Base-by-base conservation (phyloP, 2,113 vertebrate genomes). In the Polyodon spathula region DNA sequence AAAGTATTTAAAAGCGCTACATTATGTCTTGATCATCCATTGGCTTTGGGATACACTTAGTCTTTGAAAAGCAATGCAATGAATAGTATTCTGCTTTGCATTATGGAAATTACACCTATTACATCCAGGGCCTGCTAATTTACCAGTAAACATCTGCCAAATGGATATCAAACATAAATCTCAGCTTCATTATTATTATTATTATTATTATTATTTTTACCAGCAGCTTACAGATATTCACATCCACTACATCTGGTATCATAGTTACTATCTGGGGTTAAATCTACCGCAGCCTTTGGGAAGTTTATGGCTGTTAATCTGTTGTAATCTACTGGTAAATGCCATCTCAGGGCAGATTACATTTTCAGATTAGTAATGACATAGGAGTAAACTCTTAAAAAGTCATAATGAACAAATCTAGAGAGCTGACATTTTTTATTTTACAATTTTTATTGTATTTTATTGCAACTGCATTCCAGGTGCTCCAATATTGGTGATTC, bases 301-400 rank as follows among this genome's bases (percentile, higher is more conserved):
- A 73, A 81, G 79, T 56, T 87, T 85, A 85, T 66, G 72, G 76
- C 71, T 71, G 79, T 83, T 84, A 84, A 86, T 86, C 83, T 77
- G 74, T 54, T 54, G 70, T 86, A 86, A 88, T 84, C 82, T 78
- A 50, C 59, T 64, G 55, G 54, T 72, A 87, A 86, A 88, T 86
- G 81, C 82, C 76, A 78, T 81, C 80, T 81, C 78, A 81, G 73
- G 76, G 73, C 75, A 86, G 84, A 86, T 86, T 88, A 86, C 75
- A 69, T 61, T 70, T 77, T 79, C 74, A 78, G 75, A 82, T 83
- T 83, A 77, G 73, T 77, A 80, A 84, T 75, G 78, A 84, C 80
- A 77, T 78, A 81, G 71, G 75, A 63, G 66, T 78, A 79, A 79
- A 83, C 76, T 79, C 80, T 78, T 83, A 73, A 70, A 73, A 83